phyloP scores from a whole-genome alignment of 2,113 vertebrate genomes.

The Castor canadensis region DNA sequence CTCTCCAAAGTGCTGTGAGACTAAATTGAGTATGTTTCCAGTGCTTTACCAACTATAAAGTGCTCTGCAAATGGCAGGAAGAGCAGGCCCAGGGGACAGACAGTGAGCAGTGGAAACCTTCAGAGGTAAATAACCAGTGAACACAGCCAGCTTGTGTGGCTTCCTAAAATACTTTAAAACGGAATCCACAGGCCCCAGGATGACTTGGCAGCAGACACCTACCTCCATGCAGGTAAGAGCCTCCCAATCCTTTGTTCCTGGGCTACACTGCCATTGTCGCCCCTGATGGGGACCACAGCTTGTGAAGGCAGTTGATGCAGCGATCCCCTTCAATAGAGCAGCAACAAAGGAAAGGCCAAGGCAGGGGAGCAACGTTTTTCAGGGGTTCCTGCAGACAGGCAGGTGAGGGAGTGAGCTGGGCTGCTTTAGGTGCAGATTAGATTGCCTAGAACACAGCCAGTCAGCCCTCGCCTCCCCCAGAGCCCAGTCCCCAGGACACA shows the following conservation, averaged over 20 bases:
- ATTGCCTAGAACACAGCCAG: background rate
- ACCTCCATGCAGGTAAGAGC: background rate
- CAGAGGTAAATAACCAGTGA: background rate
- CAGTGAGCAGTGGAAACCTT: background rate
- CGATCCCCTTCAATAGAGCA: background rate
- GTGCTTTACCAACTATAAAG: background rate
- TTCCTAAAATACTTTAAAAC: background rate
- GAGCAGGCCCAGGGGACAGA: background rate
- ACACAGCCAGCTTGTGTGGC: accelerated
- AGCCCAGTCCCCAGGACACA: accelerated
- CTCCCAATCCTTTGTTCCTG: background rate
- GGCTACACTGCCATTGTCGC: accelerated
- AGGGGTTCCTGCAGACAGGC: background rate
- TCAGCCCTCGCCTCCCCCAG: too few species aligned
- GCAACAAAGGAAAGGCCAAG: background rate
- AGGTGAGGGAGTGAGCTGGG: background rate
- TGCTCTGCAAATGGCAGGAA: background rate
- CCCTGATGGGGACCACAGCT: background rate
- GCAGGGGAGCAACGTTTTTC: accelerated
- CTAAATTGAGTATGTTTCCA: background rate
- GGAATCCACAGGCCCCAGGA: background rate
- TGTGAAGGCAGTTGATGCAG: background rate
- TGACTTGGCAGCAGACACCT: background rate
- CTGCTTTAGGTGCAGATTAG: background rate
- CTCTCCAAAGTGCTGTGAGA: background rate